Conservation (phyloP, 2,888 invertebrate genomes). For the Eupsilia transversa region DNA sequence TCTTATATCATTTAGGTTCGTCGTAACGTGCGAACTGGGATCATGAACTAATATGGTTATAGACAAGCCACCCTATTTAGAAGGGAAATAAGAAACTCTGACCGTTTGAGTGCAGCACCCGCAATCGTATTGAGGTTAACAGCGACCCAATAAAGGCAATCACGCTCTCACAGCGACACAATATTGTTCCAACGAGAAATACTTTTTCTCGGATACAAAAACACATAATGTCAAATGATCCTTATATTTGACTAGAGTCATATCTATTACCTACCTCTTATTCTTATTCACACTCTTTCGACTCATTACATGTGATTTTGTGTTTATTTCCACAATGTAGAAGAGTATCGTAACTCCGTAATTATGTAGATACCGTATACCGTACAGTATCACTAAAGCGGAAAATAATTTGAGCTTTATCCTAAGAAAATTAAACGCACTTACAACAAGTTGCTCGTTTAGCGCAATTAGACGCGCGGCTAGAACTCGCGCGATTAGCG, state of each 20-base stretch:
- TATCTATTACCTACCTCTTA: background rate
- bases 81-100: constrained; percentile 3
- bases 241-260: background rate
- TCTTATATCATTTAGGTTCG: constrained; percentile 12
- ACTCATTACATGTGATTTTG: background rate
- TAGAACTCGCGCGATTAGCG: background rate
- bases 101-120: background rate
- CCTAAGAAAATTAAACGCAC: background rate
- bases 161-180: constrained; percentile 4
- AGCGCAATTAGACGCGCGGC: constrained; percentile 9
- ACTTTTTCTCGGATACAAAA: constrained; percentile 1
- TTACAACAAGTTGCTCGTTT: constrained; percentile 14
- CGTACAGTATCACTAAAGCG: background rate
- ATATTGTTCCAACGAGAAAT: constrained; percentile 10
- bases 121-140: constrained; percentile 7
- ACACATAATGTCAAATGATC: background rate
- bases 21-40: background rate
- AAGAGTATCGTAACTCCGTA: background rate
- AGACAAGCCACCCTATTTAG: constrained; percentile 5
- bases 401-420: constrained; percentile 9
- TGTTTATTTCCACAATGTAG: background rate
- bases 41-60: background rate
- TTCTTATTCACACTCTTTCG: background rate
- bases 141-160: constrained; percentile 30
- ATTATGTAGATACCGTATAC: background rate